Conservation (phyloP, 2,113 vertebrate species). For the Saiga tatarica region DNA sequence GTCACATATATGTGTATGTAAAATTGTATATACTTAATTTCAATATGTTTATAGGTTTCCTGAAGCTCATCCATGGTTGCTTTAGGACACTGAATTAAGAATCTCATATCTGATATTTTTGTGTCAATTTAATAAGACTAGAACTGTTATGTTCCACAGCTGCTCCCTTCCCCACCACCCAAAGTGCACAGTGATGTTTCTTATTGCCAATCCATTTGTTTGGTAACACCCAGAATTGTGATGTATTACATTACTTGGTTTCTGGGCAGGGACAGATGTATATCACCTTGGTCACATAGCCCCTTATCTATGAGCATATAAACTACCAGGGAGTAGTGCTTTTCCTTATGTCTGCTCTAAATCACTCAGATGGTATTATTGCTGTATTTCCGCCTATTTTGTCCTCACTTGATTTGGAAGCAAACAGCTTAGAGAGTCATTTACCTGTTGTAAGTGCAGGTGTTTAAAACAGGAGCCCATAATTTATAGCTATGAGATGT, state of each 20-base stretch:
- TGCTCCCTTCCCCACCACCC: accelerated
- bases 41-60: neutral
- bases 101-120: neutral
- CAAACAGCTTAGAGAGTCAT: neutral
- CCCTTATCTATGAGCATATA: neutral
- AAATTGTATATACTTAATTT: neutral
- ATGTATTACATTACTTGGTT: neutral
- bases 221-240: neutral
- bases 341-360: constrained; percentile 24
- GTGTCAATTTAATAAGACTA: neutral
- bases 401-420: constrained; percentile 22
- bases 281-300: neutral
- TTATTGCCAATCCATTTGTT: neutral
- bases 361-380: constrained; percentile 34
- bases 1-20: neutral
- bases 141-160: neutral
- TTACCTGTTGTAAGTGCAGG: neutral
- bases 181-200: neutral
- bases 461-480: neutral
- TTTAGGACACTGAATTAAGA: neutral
- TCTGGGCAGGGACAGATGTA: neutral
- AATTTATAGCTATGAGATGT: neutral
- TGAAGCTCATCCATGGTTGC: neutral
- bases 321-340: neutral
- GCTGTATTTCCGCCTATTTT: neutral